These are phyloP conservation scores for Actinemys pallida DNA, from an alignment of 2,113 vertebrate genomes.

Conservation along the genomic window DNA sequence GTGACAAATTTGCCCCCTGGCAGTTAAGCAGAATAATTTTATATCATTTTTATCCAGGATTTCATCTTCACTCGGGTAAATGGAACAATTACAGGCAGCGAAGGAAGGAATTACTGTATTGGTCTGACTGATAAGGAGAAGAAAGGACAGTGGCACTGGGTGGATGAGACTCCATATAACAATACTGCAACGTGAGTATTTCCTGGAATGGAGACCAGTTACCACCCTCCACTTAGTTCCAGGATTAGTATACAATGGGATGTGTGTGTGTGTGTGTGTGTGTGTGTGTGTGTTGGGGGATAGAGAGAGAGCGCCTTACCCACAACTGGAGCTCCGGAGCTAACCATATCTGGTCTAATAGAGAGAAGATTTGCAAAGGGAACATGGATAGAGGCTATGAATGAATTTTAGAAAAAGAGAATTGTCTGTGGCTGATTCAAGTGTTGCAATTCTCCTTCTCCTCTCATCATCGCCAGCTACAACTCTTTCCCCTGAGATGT, in stretches of 20 bases:
- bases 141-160: slow-evolving; percentile 67
- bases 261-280: no score
- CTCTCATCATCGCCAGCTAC: background rate
- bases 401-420: background rate
- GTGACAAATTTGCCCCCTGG: no score
- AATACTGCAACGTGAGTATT: slow-evolving; percentile 43
- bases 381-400: background rate
- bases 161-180: slow-evolving; percentile 59
- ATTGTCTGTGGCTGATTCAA: background rate
- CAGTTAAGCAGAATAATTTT: no score
- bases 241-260: background rate
- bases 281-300: no score
- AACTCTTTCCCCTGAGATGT: background rate
- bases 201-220: background rate
- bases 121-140: slow-evolving; percentile 33
- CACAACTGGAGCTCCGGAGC: background rate
- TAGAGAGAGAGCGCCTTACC: background rate
- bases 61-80: background rate
- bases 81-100: fast-evolving
- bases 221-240: background rate
- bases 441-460: background rate
- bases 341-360: background rate
- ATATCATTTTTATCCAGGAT: background rate
- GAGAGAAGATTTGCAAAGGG: background rate
- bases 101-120: background rate